Conservation (phyloP, 2,888 invertebrate species). For the Heterodera filipjevi region DNA sequence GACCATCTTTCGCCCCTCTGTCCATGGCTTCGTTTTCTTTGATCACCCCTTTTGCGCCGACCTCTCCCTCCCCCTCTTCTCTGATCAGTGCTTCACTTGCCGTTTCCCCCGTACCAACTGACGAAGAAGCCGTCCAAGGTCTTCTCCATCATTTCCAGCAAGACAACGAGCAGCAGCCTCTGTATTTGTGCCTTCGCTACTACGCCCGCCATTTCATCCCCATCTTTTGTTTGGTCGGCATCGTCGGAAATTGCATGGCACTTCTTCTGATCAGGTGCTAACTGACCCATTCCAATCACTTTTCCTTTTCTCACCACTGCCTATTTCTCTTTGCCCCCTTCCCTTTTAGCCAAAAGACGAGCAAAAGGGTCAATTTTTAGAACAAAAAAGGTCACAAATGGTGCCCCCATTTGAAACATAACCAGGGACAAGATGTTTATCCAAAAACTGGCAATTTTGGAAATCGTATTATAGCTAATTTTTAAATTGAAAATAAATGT, state of each 20-base stretch:
- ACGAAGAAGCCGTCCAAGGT: constrained; percentile 21
- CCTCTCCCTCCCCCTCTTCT: not conserved
- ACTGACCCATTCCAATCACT: constrained; percentile 22
- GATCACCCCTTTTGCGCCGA: not conserved
- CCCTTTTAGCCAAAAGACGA: too few relatives aligned
- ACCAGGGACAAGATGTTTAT: too few relatives aligned
- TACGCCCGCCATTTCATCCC: constrained; percentile 51
- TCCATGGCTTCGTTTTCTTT: not conserved
- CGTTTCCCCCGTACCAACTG: not conserved
- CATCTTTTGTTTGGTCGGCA: constrained; percentile 53
- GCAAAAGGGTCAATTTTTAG: too few relatives aligned
- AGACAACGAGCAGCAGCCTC: constrained; percentile 15
- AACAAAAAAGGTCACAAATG: too few relatives aligned
- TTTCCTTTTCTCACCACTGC: too few relatives aligned
- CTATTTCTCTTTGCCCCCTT: too few relatives aligned
- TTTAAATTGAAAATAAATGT: too few relatives aligned
- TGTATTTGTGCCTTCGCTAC: constrained; percentile 43
- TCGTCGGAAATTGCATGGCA: constrained; percentile 63
- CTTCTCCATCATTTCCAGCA: constrained; percentile 22
- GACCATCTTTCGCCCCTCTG: not conserved
- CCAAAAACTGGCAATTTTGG: too few relatives aligned
- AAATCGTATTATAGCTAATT: too few relatives aligned
- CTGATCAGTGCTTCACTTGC: not conserved
- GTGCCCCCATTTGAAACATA: too few relatives aligned
- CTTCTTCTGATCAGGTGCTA: constrained; percentile 57